phyloP scores from a whole-genome alignment of 1,140 invertebrate genomes.

The Nephotettix cincticeps region DNA sequence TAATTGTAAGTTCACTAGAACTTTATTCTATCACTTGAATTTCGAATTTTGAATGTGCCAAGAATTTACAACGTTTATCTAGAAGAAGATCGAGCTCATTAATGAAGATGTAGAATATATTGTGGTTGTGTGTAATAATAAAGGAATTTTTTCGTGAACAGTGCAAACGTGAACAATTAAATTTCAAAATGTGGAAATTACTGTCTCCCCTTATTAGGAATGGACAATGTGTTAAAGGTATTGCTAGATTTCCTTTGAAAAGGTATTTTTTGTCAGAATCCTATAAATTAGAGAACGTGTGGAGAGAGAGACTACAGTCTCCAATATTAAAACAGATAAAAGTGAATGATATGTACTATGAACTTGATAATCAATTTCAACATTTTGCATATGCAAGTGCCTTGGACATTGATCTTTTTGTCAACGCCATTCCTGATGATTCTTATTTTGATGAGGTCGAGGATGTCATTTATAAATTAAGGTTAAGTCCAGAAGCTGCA shows the following conservation, averaged over 20 bases:
- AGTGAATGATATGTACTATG: conserved; percentile 59
- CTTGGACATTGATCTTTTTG: conserved; percentile 74
- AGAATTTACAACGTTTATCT: too few species aligned
- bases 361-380: conserved; percentile 60
- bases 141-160: too few species aligned
- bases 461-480: conserved; percentile 65
- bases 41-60: too few species aligned
- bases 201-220: too few species aligned
- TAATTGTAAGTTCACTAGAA: too few species aligned
- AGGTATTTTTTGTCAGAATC: conserved; percentile 58
- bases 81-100: too few species aligned
- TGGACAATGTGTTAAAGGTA: too few species aligned
- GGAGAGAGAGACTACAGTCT: conserved; percentile 60
- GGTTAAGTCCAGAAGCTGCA: conserved; percentile 64
- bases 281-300: conserved; percentile 64
- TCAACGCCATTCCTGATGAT: conserved; percentile 56
- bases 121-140: too few species aligned
- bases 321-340: conserved; percentile 63
- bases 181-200: too few species aligned
- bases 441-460: conserved; percentile 63
- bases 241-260: not conserved
- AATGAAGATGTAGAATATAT: too few species aligned
- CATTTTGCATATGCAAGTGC: conserved; percentile 57
- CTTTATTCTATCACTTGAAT: too few species aligned
- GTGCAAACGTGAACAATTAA: too few species aligned